Evolutionary conservation across 2,797 vertebrate species (phyloP), one percentile per base, ranked within the genome.

Genomic region (Bovichtus variegatus): DNA sequence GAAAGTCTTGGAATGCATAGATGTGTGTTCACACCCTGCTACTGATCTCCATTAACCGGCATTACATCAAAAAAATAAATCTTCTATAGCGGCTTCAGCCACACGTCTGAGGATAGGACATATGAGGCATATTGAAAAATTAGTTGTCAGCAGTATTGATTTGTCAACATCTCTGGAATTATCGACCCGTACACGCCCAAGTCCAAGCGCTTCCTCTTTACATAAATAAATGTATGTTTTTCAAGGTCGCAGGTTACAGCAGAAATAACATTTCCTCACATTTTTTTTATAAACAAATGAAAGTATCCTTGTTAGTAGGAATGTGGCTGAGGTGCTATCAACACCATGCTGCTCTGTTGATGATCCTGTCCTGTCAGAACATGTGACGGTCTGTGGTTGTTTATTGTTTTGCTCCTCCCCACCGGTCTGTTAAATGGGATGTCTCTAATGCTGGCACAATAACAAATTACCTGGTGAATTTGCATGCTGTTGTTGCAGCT

Each of bases 61-160:
- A 15, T 73, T 63, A 63, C 54, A 78, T 63, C 23, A 36, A 53
- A 49, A n/a, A 51, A 57, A 71, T 36, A 71, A 77, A 78, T 74
- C 60, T 46, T 53, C 31, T 21, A 10, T 5, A 1, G 55, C 15
- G 29, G 10, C 53, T 15, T 8, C 49, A 54, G 47, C 43, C 62
- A 46, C 64, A 57, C 7, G 4, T 54, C 65, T 53, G 71, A 79
- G 60, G 72, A 90, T 89, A 93, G 91, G 89, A 93, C 74, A 78
- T 83, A 90, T 89, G 81, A 90, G 83, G 87, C 90, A 93, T 94
- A 94, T 94, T 92, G 67, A 96, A 87, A 91, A 93, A 92, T 93
- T 86, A 85, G 87, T 93, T 94, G 94, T 96, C 93, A 93, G 82
- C 78, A 71, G 89, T 95, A 97, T 82, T 71, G 74, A 97, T 97